Evolutionary conservation across 2,888 invertebrate species (phyloP).

Genomic region (Drosophila testacea): DNA sequence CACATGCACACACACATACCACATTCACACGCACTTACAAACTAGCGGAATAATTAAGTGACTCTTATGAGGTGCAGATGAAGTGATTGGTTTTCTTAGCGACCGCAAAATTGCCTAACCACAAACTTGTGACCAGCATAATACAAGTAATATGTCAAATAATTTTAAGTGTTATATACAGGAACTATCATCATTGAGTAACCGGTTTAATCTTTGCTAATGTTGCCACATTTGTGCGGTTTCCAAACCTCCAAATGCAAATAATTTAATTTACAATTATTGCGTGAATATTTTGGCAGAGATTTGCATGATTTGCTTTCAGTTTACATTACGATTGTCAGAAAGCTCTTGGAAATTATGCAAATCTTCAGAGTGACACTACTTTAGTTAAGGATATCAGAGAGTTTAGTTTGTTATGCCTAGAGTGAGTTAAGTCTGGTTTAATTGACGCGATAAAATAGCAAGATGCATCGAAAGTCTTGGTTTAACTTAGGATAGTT

Average conservation of each 20-base stretch:
- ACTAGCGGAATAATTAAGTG: conserved; percentile 49
- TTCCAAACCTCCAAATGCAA: background rate
- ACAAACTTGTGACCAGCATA: conserved; percentile 28
- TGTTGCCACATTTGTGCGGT: conserved; percentile 20
- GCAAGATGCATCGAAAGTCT: background rate
- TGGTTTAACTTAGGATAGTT: background rate
- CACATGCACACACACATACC: conserved; percentile 9
- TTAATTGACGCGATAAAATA: background rate
- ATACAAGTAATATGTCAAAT: conserved; percentile 39
- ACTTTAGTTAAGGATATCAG: background rate
- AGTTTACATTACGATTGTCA: background rate
- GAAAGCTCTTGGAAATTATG: conserved; percentile 6
- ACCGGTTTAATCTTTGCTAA: conserved; percentile 9
- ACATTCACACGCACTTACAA: conserved; percentile 1
- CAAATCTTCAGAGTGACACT: background rate
- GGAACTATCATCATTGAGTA: conserved; percentile 5
- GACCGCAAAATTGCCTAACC: conserved; percentile 49
- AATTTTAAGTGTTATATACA: conserved; percentile 13
- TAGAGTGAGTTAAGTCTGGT: background rate
- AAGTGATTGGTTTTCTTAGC: conserved; percentile 56
- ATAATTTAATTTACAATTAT: conserved; percentile 31
- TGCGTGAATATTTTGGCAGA: background rate
- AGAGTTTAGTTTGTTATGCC: too few relatives aligned
- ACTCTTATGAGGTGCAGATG: conserved; percentile 44
- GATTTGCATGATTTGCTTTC: conserved; percentile 19